Percentiles rank a stretch among this genome's conserved stretches.
Conservation (phyloP, 2,888 invertebrate genomes). For the Ennomos erosarius region DNA sequence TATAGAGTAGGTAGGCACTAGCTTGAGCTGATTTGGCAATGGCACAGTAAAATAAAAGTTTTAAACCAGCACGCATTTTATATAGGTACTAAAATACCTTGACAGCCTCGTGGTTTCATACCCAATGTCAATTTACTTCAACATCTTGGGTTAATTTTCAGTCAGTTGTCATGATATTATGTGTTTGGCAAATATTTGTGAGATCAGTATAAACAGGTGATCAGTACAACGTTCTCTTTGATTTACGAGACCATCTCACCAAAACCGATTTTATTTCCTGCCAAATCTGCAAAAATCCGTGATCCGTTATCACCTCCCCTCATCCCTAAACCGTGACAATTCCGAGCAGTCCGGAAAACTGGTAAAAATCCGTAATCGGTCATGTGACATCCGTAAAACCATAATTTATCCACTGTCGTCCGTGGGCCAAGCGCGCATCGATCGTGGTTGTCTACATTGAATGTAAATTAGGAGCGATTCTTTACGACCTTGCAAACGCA, state of each 20-base stretch:
- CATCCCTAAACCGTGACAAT: conserved; percentile 20
- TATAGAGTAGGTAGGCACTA: no score
- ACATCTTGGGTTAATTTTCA: no score
- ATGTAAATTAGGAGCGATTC: conserved; percentile 28
- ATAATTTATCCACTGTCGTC: conserved; percentile 30
- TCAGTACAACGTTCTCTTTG: neutral
- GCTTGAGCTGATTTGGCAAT: no score
- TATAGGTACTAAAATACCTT: no score
- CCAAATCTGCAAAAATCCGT: conserved; percentile 12
- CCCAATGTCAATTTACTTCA: no score
- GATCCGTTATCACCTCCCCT: conserved; percentile 21
- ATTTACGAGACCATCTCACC: neutral
- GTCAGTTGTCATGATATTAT: no score
- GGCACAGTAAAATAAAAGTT: no score
- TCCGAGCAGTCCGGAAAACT: conserved; percentile 19
- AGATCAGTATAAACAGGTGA: no score
- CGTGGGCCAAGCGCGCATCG: conserved; percentile 20
- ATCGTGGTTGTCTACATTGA: conserved; percentile 22
- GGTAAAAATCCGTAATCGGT: conserved; percentile 29
- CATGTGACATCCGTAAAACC: conserved; percentile 30
- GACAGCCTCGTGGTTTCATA: no score
- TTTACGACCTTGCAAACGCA: conserved; percentile 10
- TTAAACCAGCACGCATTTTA: no score
- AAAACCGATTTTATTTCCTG: conserved; percentile 12
- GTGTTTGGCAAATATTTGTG: no score